These are phyloP conservation scores for Pterocles burchelli DNA, from an alignment of 2,113 vertebrate species.

Conservation along the genomic window DNA sequence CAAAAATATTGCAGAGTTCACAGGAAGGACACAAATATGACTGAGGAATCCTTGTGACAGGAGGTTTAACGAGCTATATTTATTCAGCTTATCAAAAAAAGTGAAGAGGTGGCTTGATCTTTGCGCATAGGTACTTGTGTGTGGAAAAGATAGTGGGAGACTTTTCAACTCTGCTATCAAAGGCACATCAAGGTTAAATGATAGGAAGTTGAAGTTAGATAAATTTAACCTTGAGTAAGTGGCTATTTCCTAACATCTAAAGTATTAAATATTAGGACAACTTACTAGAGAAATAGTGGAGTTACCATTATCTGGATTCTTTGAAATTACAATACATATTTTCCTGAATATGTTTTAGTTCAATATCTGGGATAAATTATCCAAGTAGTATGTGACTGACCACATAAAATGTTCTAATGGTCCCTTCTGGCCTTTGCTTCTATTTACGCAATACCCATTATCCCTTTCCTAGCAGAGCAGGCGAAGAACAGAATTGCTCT, in stretches of 20 bases:
- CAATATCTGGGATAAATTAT: not conserved
- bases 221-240: not conserved
- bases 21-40: conserved; percentile 27
- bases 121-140: not conserved
- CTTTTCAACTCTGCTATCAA: not conserved
- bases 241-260: not conserved
- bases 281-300: not conserved
- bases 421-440: not conserved
- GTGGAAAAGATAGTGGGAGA: conserved; percentile 16
- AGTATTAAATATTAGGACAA: not conserved
- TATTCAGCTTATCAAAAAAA: conserved; percentile 52
- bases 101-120: conserved; percentile 17
- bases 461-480: not conserved
- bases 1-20: conserved; percentile 27
- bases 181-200: not conserved
- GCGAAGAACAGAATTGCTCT: not conserved
- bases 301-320: not conserved
- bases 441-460: not conserved
- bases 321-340: not conserved
- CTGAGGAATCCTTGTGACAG: not conserved
- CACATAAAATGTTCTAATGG: not conserved
- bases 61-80: conserved; percentile 24
- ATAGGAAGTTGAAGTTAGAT: conserved; percentile 30
- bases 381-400: not conserved
- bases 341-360: not conserved